Base-by-base conservation (phyloP, 2,113 vertebrate genomes). In the Clarias magur region DNA sequence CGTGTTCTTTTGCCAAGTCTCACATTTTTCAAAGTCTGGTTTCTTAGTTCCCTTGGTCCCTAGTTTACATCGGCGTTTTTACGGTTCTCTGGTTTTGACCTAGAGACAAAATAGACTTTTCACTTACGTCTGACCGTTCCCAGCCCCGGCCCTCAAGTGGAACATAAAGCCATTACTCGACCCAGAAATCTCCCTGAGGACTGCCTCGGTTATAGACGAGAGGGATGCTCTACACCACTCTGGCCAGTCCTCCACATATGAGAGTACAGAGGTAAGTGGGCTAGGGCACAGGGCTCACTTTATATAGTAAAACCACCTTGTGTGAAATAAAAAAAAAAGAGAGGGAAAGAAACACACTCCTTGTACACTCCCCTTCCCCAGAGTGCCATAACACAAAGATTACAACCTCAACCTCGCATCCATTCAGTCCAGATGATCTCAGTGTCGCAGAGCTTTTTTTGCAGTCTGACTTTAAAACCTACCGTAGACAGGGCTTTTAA, bases 401-500 rank as follows among this genome's bases (percentile, higher is more conserved):
- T 54, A 3, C 57, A 75, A 62, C n/a, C n/a, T 65, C 79, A 23
- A 38, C 23, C 79, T 5, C 38, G 30, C 27, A 59, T 73, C 27
- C 30, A 48, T n/a, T 59, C 19, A 59, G 23, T 11, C 70, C 15
- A 23, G 17, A 23, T 23, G 42, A 67, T 54, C 84, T 79, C 62
- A 53, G 17, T 4, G 38, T 42, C 17, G 2, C 15, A 42, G 11
- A 27, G 34, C 53, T 38, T 80, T 48, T 48, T 56, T 10, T 15
- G 6, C 57, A 21, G 19, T 56, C 19, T 34, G 48, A 16, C 75
- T 62, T 30, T 70, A 85, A 48, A 48, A 48, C 48, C 6, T 48
- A 8, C 48, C 8, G 48, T 48, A 63, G 60, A 85, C 84, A 81
- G 84, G 88, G 90, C 85, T 91, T 57, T 56, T 48, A 84, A 82